Percentiles rank a stretch among this genome's conserved stretches.
These are phyloP conservation scores for Lichenostomus cassidix DNA, from an alignment of 2,113 vertebrate species.

Conservation along the genomic window DNA sequence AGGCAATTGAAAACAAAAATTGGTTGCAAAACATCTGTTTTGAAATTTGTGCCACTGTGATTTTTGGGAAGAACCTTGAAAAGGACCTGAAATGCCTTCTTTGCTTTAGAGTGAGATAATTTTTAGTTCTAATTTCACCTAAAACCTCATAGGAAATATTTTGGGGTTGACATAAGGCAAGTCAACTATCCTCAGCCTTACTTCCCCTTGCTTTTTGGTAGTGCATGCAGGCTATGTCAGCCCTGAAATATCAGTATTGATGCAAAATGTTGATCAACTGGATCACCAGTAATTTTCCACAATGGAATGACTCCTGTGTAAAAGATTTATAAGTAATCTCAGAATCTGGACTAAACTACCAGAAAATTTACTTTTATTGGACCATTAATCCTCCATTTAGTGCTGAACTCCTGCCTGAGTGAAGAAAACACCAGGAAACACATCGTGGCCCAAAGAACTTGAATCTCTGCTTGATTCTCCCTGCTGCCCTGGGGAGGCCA, in stretches of 20 bases:
- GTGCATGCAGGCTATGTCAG: fast-evolving
- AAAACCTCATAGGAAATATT: conserved; percentile 6
- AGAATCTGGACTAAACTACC: neutral
- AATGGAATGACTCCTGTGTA: neutral
- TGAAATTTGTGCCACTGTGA: neutral
- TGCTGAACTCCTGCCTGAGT: neutral
- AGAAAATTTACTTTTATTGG: neutral
- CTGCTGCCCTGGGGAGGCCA: neutral
- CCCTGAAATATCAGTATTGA: neutral
- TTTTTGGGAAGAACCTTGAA: neutral
- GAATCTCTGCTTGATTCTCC: neutral
- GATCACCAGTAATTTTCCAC: neutral
- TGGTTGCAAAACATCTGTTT: neutral
- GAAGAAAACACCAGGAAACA: neutral
- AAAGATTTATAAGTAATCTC: neutral
- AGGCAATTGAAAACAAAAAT: neutral
- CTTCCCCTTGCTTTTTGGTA: neutral
- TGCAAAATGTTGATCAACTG: neutral
- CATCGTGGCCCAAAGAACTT: neutral
- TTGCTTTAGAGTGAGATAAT: neutral
- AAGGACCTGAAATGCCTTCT: neutral
- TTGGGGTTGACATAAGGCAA: neutral
- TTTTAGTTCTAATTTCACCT: neutral
- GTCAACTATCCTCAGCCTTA: neutral
- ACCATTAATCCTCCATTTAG: neutral